Conservation (phyloP, 2,888 invertebrate species). For the Philonicus albiceps region DNA sequence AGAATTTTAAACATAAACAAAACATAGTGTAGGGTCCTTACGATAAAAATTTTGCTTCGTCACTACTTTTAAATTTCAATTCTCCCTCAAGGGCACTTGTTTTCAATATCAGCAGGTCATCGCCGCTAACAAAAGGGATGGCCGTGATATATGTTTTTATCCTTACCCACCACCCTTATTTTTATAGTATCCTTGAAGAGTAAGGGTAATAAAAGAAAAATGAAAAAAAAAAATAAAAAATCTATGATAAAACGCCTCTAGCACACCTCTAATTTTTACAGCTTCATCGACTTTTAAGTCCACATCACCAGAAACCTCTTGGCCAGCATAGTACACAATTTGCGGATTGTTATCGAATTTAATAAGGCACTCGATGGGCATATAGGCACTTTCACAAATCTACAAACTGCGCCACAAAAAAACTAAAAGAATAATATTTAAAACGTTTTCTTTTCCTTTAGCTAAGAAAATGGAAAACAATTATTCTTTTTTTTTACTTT, state of each 20-base stretch:
- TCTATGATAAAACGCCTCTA: neutral
- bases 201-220: neutral
- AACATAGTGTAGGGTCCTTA: neutral
- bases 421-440: neutral
- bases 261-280: slow-evolving; percentile 61
- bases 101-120: neutral
- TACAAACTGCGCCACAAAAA: neutral
- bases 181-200: neutral
- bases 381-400: slow-evolving; percentile 44
- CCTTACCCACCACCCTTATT: too few species aligned
- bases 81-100: neutral
- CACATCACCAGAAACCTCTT: slow-evolving; percentile 62
- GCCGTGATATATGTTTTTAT: neutral
- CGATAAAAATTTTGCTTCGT: neutral
- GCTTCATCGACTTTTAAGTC: slow-evolving; percentile 62
- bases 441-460: neutral
- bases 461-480: neutral
- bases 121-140: neutral
- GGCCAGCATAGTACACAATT: slow-evolving; percentile 64
- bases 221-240: neutral
- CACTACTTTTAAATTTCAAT: neutral
- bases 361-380: slow-evolving; percentile 64
- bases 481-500: neutral
- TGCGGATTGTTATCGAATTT: slow-evolving; percentile 63
- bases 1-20: neutral